Conservation (phyloP, 2,888 invertebrate genomes). For the Psococerastis gibbosa region DNA sequence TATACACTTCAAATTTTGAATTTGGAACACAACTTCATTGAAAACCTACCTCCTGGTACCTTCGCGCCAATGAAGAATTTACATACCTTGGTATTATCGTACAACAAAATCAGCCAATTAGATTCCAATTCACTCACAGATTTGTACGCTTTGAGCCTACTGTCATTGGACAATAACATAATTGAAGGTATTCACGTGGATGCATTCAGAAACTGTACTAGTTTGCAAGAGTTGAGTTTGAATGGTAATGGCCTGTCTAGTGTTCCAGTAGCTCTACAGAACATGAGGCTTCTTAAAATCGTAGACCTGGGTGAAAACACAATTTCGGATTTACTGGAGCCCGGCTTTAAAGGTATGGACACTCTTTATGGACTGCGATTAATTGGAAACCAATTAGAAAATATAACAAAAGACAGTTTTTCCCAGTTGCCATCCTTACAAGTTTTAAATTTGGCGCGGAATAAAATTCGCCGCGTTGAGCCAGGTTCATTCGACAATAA, state of each 20-base stretch:
- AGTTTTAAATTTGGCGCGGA: conserved; percentile 73
- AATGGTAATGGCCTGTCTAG: conserved; percentile 68
- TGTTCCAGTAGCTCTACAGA: conserved; percentile 62
- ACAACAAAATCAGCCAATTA: conserved; percentile 66
- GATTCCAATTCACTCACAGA: conserved; percentile 77
- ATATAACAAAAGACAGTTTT: conserved; percentile 61
- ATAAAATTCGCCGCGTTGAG: conserved; percentile 58
- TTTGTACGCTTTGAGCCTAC: conserved; percentile 62
- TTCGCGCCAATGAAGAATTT: conserved; percentile 84
- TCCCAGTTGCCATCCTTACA: conserved; percentile 62
- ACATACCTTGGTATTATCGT: conserved; percentile 69
- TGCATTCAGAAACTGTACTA: conserved; percentile 78
- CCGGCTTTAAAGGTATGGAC: conserved; percentile 64
- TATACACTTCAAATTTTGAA: conserved; percentile 74
- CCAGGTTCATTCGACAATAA: conserved; percentile 64
- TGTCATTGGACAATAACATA: conserved; percentile 72
- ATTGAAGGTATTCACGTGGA: conserved; percentile 69
- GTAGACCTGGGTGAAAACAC: conserved; percentile 84
- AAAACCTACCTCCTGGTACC: conserved; percentile 67
- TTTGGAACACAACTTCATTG: conserved; percentile 64
- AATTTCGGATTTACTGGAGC: conserved; percentile 59
- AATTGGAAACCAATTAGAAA: conserved; percentile 72
- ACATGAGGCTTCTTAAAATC: conserved; percentile 68
- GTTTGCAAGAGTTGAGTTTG: conserved; percentile 74
- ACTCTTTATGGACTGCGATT: conserved; percentile 74